These are phyloP conservation scores for Mohoua ochrocephala DNA, from an alignment of 2,113 vertebrate genomes.

Conservation along the genomic window DNA sequence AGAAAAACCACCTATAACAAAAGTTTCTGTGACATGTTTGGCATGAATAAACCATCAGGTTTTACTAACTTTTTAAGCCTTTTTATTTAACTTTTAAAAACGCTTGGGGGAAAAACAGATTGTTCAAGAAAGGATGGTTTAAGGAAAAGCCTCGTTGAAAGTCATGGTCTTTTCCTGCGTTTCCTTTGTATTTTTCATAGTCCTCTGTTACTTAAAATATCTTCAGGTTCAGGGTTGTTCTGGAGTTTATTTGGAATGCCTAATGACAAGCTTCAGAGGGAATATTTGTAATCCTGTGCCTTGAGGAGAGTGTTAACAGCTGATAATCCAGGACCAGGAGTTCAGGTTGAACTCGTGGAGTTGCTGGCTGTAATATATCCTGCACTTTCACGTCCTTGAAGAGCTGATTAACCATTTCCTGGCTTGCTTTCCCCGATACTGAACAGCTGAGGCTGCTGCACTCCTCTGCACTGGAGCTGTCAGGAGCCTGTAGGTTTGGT, in stretches of 20 bases:
- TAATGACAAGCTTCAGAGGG: neutral
- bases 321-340: neutral
- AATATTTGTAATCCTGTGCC: neutral
- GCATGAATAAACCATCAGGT: neutral
- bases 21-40: neutral
- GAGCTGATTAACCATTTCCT: neutral
- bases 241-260: neutral
- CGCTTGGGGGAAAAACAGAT: neutral
- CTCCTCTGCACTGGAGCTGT: neutral
- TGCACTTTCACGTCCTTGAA: neutral
- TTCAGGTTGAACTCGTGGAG: neutral
- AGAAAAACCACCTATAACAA: neutral
- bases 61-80: neutral
- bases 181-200: neutral
- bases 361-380: neutral
- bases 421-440: neutral
- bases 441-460: neutral
- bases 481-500: neutral
- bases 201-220: neutral
- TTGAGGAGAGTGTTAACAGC: neutral
- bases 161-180: neutral
- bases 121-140: neutral
- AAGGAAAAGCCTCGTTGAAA: neutral
- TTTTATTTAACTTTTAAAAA: neutral
- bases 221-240: neutral